A percentile compares a stretch with the other conserved stretches of the same genome.
Evolutionary conservation across 1,140 invertebrate genomes (phyloP).

Genomic region (Acromyrmex heyeri): DNA sequence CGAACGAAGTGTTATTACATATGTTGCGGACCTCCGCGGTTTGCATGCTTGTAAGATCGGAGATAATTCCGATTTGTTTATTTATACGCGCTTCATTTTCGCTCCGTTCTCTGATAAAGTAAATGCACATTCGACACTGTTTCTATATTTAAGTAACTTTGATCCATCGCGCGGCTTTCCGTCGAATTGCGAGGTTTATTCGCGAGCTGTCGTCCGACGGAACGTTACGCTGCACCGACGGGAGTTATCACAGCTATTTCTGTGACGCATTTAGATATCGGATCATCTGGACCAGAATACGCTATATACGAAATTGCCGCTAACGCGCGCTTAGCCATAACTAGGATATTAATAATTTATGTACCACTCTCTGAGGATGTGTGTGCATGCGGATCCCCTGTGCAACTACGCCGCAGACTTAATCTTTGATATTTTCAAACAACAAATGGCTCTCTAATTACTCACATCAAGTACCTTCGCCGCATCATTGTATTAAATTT

Average conservation of each 20-base stretch:
- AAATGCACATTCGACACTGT: not conserved
- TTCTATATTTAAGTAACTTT: slow-evolving; percentile 44
- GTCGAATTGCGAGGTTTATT: slow-evolving; percentile 13
- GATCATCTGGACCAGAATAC: slow-evolving; percentile 34
- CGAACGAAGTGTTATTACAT: not conserved
- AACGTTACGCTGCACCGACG: not conserved
- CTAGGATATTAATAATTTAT: slow-evolving; percentile 53
- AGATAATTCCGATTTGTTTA: not conserved
- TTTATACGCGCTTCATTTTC: slow-evolving; percentile 18
- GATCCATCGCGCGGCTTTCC: slow-evolving; percentile 9
- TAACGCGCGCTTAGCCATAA: slow-evolving; percentile 35
- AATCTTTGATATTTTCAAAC: slow-evolving; percentile 26
- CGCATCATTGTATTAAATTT: slow-evolving; percentile 12
- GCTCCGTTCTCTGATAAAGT: not conserved
- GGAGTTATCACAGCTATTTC: slow-evolving; percentile 47
- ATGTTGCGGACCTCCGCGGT: not conserved
- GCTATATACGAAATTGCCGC: slow-evolving; percentile 38
- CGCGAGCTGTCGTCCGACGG: slow-evolving; percentile 14
- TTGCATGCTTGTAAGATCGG: not conserved
- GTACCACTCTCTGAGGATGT: slow-evolving; percentile 5
- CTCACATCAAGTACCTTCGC: not conserved
- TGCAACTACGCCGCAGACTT: not conserved
- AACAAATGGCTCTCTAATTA: not conserved
- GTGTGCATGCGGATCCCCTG: not conserved
- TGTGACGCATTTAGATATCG: slow-evolving; percentile 44